Evolutionary conservation across 2,888 invertebrate genomes (phyloP), one percentile per base, ranked within the genome.

Genomic region (Tanaodytes sp.): DNA sequence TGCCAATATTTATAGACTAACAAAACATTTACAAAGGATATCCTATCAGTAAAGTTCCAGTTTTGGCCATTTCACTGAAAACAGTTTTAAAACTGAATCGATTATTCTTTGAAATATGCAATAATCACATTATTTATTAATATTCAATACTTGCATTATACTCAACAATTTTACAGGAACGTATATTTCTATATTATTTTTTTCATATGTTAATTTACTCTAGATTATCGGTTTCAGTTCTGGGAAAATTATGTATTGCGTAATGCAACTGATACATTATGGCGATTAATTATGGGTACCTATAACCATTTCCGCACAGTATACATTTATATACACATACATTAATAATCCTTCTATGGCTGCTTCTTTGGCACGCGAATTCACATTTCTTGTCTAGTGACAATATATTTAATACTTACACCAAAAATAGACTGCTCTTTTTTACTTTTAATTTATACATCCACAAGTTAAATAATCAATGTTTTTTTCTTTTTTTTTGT

Each of bases 351-450:
- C 37, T 39, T 18, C 64, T 65, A 54, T 51, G 20, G 71, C 69
- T 59, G 77, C 76, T 76, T 77, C 71, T 82, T 84, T 84, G 84
- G 84, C 84, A 84, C 84, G 76, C 80, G 83, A 84, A 84, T 84
- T 84, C 84, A 84, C 84, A 76, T 76, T 66, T 69, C 57, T 61
- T 76, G 75, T 69, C 51, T 52, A 46, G 52, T 68, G 72, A 73
- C 72, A 72, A 61, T 63, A 49, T 37, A 20, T 27, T 6, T 46
- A 30, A 55, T 36, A 33, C 18, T 46, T 43, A 59, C 55, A 45
- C 43, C 5, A 49, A 57, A 67, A 67, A 67, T 67, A 66, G 40
- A 61, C 12, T 45, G 15, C 36, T 37, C 14, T 57, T 52, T 54
- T 15, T 46, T 23, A 27, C 27, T 2, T 27, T 27, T 27, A 4